Evolutionary conservation across 1,140 invertebrate species (phyloP).

Genomic region (Drosophila triauraria): DNA sequence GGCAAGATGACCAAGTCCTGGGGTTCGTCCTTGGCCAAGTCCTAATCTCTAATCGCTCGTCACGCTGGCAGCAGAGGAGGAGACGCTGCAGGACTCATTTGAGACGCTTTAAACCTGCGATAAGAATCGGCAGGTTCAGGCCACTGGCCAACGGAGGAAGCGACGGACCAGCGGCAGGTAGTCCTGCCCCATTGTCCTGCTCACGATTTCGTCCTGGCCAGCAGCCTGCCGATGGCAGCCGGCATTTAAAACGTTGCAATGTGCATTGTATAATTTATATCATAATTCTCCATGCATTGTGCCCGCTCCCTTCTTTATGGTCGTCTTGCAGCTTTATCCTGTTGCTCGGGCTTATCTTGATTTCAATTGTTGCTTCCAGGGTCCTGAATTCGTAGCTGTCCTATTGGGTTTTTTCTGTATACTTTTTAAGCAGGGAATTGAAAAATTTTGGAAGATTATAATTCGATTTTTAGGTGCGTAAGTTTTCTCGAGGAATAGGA

Average conservation of each 20-base stretch:
- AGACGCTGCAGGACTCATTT: constrained; percentile 59
- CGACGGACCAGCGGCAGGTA: constrained; percentile 53
- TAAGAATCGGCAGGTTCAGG: constrained; percentile 77
- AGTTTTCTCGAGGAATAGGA: neutral
- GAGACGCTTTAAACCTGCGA: constrained; percentile 66
- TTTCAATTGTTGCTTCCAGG: constrained; percentile 49
- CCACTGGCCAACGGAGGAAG: constrained; percentile 13
- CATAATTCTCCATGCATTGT: constrained; percentile 70
- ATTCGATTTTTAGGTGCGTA: neutral
- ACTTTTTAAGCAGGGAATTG: constrained; percentile 19
- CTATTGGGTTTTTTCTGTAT: constrained; percentile 13
- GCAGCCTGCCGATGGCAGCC: constrained; percentile 41
- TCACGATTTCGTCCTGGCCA: constrained; percentile 53
- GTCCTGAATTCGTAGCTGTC: constrained; percentile 7
- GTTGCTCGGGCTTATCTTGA: constrained; percentile 64
- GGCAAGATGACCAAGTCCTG: constrained; percentile 36
- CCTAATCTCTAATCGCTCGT: constrained; percentile 79
- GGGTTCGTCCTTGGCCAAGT: constrained; percentile 44
- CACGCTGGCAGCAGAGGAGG: constrained; percentile 60
- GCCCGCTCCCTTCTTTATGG: constrained; percentile 37
- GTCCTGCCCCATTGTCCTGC: constrained; percentile 69
- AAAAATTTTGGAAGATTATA: constrained; percentile 6
- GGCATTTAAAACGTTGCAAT: constrained; percentile 76
- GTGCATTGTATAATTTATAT: constrained; percentile 82
- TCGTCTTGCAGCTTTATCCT: constrained; percentile 67